Base-by-base conservation (phyloP, 2,797 vertebrate species). In the Anguilla marmorata region DNA sequence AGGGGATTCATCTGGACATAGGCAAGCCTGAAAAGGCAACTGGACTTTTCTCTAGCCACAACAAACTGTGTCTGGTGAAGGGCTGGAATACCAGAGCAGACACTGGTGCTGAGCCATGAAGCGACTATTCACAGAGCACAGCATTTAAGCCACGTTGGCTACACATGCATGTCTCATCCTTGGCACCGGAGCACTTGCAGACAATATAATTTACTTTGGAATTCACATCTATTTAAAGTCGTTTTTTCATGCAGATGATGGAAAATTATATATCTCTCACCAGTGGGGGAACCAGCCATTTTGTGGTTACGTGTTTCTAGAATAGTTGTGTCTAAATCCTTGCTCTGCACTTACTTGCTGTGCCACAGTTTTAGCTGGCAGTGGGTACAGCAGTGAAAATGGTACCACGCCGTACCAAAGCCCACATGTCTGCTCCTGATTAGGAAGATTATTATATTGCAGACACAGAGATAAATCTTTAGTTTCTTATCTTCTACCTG, bases 221-320 rank as follows among this genome's bases (percentile, higher is more conserved):
- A 82, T 50, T 48, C 21, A 8, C 21, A 5, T n/a, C 79, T 82
- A 82, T 82, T 82, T 50, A 82, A 82, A 82, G 41, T 79, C 33
- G 2, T n/a, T 79, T 79, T 45, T 45, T 79, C 45, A 45, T 21
- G 37, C 37, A 41, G 3, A 21, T 1, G 11, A 45, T 45, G 16
- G 76, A 45, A 79, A 79, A 79, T 14, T 82, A 50, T 82, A 21
- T 82, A 48, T 82, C 19, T 82, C 79, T 50, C 79, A 48, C 41
- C 41, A 82, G 41, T 45, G 45, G 41, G 24, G 19, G 79, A 82
- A 82, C 7, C 21, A 33, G 79, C 4, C 45, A 50, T 50, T 82
- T 82, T 24, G 21, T n/a, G 45, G 79, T 82, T 50, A 50, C 50
- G 33, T 19, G 74, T 45, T 82, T 9, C 45, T 8, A 21, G 45